A percentile compares a stretch with the other conserved stretches of the same genome.
phyloP scores from a whole-genome alignment of 1,140 invertebrate species.

The Pogonomyrmex barbatus region DNA sequence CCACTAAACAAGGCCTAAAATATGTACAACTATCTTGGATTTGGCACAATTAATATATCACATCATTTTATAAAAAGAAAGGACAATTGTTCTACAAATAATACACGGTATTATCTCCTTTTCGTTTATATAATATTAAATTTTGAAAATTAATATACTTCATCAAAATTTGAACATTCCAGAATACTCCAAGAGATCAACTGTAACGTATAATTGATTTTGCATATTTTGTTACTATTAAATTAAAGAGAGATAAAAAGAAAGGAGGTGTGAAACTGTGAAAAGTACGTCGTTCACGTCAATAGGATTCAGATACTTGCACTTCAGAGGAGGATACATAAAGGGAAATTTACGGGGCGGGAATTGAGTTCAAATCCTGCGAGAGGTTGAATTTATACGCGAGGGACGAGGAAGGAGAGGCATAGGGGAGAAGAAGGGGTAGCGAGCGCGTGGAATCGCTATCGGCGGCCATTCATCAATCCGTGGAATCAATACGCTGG shows the following conservation, averaged over 20 bases:
- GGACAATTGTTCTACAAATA: neutral
- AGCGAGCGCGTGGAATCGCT: slow-evolving; percentile 84
- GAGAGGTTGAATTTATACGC: slow-evolving; percentile 82
- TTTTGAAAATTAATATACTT: slow-evolving; percentile 4
- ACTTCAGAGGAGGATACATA: slow-evolving; percentile 63
- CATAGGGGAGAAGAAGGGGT: slow-evolving; percentile 69
- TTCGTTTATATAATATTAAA: neutral
- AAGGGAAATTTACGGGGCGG: slow-evolving; percentile 68
- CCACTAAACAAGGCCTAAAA: slow-evolving; percentile 71
- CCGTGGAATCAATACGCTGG: slow-evolving; percentile 86
- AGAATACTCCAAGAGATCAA: neutral
- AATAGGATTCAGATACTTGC: slow-evolving; percentile 52
- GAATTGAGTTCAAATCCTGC: slow-evolving; percentile 83
- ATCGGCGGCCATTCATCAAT: slow-evolving; percentile 87
- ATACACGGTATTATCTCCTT: neutral
- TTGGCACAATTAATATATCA: neutral
- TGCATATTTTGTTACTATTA: neutral
- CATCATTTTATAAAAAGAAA: neutral
- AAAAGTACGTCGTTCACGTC: slow-evolving; percentile 33
- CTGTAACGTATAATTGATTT: slow-evolving; percentile 1
- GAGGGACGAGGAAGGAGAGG: slow-evolving; percentile 53
- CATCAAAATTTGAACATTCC: neutral
- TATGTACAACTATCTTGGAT: neutral
- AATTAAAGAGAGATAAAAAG: slow-evolving; percentile 42
- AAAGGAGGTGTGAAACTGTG: slow-evolving; percentile 7